phyloP scores from a whole-genome alignment of 2,888 invertebrate species.

The Koerneria pararmatus region DNA sequence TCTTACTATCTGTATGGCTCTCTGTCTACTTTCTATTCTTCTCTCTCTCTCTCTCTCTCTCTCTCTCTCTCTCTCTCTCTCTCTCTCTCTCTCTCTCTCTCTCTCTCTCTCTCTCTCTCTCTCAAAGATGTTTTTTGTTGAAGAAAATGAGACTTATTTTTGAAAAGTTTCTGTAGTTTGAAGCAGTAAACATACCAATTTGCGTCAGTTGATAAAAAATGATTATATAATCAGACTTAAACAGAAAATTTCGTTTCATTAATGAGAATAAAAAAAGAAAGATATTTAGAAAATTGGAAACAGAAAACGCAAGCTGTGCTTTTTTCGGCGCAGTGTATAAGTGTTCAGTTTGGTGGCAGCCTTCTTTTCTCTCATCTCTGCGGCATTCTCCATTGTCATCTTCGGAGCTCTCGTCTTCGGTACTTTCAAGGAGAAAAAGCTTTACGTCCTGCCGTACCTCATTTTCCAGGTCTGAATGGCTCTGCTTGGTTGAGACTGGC shows the following conservation, averaged over 20 bases:
- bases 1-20: too few relatives aligned
- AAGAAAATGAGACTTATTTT: too few relatives aligned
- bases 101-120: too few relatives aligned
- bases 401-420: slow-evolving; percentile 55
- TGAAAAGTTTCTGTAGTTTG: too few relatives aligned
- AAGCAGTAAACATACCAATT: too few relatives aligned
- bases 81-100: too few relatives aligned
- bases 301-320: neutral
- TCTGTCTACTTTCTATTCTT: too few relatives aligned
- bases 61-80: too few relatives aligned
- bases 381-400: slow-evolving; percentile 51
- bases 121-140: too few relatives aligned
- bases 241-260: neutral
- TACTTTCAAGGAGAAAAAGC: slow-evolving; percentile 52
- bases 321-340: neutral
- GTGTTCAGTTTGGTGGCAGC: slow-evolving; percentile 13
- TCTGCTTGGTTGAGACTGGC: too few relatives aligned
- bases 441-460: slow-evolving; percentile 53
- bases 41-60: too few relatives aligned
- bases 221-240: neutral
- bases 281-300: neutral
- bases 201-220: too few relatives aligned
- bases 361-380: slow-evolving; percentile 42
- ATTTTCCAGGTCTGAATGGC: slow-evolving; percentile 56
- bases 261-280: neutral